Evolutionary conservation across 1,140 invertebrate genomes (phyloP).

Genomic region (Aphis craccivora): DNA sequence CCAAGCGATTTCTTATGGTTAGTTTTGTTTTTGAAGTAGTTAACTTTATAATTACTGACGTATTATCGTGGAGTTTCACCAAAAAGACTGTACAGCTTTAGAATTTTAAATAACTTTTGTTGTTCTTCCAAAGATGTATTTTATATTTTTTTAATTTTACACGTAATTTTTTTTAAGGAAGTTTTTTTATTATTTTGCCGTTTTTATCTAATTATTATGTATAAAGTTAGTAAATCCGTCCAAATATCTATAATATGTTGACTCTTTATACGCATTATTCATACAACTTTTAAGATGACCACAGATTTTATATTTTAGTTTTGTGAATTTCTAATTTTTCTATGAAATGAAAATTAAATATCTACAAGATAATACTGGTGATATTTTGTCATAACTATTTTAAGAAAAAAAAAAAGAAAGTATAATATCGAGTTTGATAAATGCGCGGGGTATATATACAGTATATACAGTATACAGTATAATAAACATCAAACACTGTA

Average conservation of each 20-base stretch:
- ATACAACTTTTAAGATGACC: neutral
- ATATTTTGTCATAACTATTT: neutral
- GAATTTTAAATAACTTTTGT: neutral
- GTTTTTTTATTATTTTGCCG: neutral
- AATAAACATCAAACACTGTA: neutral
- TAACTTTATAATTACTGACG: neutral
- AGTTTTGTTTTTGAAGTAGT: neutral
- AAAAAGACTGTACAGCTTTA: neutral
- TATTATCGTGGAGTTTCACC: neutral
- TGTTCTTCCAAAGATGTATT: neutral
- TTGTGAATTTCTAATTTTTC: neutral
- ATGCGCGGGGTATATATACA: neutral
- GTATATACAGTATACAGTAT: neutral
- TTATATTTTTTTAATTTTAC: neutral
- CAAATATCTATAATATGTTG: neutral
- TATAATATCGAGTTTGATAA: neutral
- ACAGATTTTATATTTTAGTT: neutral
- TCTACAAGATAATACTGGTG: neutral
- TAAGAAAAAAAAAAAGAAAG: neutral
- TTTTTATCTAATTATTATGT: neutral
- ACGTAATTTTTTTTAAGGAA: neutral
- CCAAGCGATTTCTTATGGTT: neutral
- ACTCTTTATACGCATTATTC: neutral
- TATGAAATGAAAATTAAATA: neutral
- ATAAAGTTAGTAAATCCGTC: neutral